These are phyloP conservation scores for Habropoda laboriosa DNA, from an alignment of 1,140 invertebrate species.

Conservation along the genomic window DNA sequence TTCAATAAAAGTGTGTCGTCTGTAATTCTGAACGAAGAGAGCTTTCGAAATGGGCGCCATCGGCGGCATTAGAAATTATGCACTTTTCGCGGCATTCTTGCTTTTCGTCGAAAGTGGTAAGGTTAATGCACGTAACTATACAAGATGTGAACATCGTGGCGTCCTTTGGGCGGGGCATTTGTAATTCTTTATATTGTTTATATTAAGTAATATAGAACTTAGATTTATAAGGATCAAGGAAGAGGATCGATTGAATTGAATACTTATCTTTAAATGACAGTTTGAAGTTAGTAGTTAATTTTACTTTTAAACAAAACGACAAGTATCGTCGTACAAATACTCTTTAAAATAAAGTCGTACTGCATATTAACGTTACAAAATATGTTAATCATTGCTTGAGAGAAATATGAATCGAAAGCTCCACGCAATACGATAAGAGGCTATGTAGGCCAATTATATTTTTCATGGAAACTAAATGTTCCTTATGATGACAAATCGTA, in stretches of 20 bases:
- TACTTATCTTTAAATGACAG: neutral
- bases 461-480: neutral
- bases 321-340: neutral
- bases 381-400: neutral
- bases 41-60: conserved; percentile 49
- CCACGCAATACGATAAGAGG: neutral
- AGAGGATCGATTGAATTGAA: neutral
- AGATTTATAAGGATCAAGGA: neutral
- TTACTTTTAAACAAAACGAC: neutral
- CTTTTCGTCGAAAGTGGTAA: conserved; percentile 62
- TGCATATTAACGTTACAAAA: neutral
- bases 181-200: conserved; percentile 4
- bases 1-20: neutral
- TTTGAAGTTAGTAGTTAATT: conserved; percentile 3
- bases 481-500: neutral
- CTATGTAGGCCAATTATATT: neutral
- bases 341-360: neutral
- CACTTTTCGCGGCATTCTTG: conserved; percentile 40
- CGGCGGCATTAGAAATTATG: neutral
- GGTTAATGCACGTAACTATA: conserved; percentile 44
- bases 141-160: conserved; percentile 25
- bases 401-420: neutral
- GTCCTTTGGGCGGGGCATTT: conserved; percentile 64
- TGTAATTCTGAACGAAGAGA: neutral
- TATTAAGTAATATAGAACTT: neutral